phyloP scores from a whole-genome alignment of 1,140 invertebrate species.

The Amphibalanus amphitrite region DNA sequence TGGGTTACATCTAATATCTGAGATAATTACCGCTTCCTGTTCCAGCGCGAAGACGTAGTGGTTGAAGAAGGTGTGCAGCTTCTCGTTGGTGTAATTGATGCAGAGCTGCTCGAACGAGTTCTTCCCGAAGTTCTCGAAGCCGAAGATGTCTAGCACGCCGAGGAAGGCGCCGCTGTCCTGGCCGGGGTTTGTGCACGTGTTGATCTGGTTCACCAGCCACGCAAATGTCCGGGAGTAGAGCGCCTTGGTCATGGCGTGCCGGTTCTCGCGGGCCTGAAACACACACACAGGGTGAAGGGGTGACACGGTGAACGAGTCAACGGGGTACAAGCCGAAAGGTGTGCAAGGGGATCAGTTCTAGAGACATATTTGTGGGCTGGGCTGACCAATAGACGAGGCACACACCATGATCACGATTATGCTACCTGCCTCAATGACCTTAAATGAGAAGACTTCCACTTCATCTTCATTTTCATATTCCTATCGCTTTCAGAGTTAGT shows the following conservation, averaged over 20 bases:
- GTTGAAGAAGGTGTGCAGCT: conserved; percentile 97
- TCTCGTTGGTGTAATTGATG: conserved; percentile 97
- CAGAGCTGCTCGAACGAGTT: conserved; percentile 96
- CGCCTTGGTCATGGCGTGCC: conserved; percentile 78
- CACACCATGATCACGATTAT: too few relatives aligned
- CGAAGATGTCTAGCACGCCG: conserved; percentile 89
- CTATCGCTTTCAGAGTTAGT: too few relatives aligned
- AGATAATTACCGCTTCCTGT: conserved; percentile 62
- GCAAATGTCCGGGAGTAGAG: conserved; percentile 78
- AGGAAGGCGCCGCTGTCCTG: conserved; percentile 58
- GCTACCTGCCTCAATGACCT: too few relatives aligned
- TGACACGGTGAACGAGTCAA: too few relatives aligned
- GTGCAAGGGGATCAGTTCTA: too few relatives aligned
- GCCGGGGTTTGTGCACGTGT: conserved; percentile 73
- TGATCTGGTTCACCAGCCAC: conserved; percentile 83
- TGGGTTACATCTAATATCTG: too few relatives aligned
- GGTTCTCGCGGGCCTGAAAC: conserved; percentile 58
- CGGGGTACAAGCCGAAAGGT: too few relatives aligned
- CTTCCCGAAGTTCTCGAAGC: conserved; percentile 85
- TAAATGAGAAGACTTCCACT: too few relatives aligned
- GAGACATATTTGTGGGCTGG: too few relatives aligned
- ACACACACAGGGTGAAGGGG: conserved; percentile 6
- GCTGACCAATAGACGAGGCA: too few relatives aligned
- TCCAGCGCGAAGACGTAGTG: conserved; percentile 85
- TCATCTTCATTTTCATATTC: too few relatives aligned